Conservation (phyloP, 2,797 vertebrate genomes). For the Sandelia bainsii region DNA sequence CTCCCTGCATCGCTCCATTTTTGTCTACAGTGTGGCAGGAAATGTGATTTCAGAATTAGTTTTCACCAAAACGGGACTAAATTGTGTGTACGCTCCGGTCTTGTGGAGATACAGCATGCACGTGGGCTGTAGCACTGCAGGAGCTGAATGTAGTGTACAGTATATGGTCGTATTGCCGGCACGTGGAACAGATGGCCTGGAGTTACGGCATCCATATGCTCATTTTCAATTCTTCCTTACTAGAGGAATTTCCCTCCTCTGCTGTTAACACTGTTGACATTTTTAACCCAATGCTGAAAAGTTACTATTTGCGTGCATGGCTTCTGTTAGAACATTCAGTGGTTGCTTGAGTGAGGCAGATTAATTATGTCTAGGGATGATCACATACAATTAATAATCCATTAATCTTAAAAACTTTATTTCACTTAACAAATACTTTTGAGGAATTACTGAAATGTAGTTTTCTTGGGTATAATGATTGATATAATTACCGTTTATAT, state of each 20-base stretch:
- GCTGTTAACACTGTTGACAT: conserved; percentile 27
- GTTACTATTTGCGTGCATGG: conserved; percentile 6
- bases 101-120: conserved; percentile 36
- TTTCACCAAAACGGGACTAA: too few relatives aligned
- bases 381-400: conserved; percentile 4
- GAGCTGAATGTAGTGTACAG: conserved; percentile 27
- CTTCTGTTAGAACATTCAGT: conserved; percentile 21
- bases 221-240: conserved; percentile 49
- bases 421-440: too few relatives aligned
- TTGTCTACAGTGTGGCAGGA: background rate
- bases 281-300: conserved; percentile 21
- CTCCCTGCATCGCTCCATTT: background rate
- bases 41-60: too few relatives aligned
- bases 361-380: conserved; percentile 26
- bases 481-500: too few relatives aligned
- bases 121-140: conserved; percentile 51
- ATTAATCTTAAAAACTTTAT: conserved; percentile 5
- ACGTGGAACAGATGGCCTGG: conserved; percentile 62
- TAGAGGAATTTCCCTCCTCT: conserved; percentile 54
- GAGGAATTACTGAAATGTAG: too few relatives aligned
- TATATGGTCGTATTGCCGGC: conserved; percentile 52
- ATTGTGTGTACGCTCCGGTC: background rate
- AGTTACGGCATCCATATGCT: conserved; percentile 55
- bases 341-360: conserved; percentile 22
- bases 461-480: too few relatives aligned